Base-by-base conservation (phyloP, 37 sponge, comb jelly and placozoan genomes). In the Ianthella basta region DNA sequence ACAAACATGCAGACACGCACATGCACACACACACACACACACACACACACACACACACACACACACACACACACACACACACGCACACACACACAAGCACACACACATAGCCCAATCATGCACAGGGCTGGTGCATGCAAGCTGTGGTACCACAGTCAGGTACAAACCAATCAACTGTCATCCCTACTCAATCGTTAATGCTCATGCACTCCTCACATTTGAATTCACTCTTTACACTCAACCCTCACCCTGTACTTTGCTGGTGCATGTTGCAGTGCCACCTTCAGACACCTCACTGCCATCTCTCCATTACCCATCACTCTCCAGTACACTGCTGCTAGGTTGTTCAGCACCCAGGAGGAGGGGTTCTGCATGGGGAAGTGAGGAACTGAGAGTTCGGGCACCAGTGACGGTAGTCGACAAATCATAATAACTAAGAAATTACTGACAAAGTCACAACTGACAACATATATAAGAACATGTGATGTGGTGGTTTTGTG, bases 251-350 rank as follows among this genome's bases (percentile, higher is more conserved):
- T 94, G 55, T 81, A 29, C 54, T 72, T 80, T 8, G 60, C 68
- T 44, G 91, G 82, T 0, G 92, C 83, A 44, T 78, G 64, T 29
- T 89, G 82, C 59, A 94, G 85, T 1, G 95, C 81, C 27, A 73
- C 83, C 57, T 81, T 91, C 38, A 91, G 81, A 65, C 95, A 94
- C 68, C 82, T 83, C 33, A 94, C 60, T 36, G 92, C 89, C 72
- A 81, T 69, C 41, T 86, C 70, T 5, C 89, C 92, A 29, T 91
- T 65, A 20, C 95, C 95, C 6, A 86, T 80, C 1, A 94, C 65
- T 85, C 95, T 91, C 95, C 95, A 94, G 80, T 94, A 94, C 67
- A 91, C 87, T 36, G 92, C 92, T 55, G 95, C 95, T 35, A 91
- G 69, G 60, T 87, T 84, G 59, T 86, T 83, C 25, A 91, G 34